A percentile compares a stretch with the other conserved stretches of the same genome.
Evolutionary conservation across 1,140 invertebrate genomes (phyloP).

Genomic region (Drosophila pseudoobscura): DNA sequence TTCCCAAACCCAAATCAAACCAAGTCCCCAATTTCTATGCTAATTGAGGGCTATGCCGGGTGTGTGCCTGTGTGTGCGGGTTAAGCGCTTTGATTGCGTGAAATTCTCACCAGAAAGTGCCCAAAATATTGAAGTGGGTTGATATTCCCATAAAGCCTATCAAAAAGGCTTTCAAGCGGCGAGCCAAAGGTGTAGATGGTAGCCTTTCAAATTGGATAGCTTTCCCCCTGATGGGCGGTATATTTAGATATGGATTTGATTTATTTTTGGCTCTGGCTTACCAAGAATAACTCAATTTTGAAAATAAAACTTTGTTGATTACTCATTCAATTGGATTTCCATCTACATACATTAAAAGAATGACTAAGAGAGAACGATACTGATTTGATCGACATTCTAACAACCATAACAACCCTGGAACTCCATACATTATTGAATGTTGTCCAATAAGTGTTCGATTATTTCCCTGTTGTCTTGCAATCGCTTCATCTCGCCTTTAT

Average conservation of each 20-base stretch:
- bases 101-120: constrained; percentile 28
- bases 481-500: too few species aligned
- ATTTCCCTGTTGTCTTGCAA: not conserved
- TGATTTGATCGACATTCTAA: too few species aligned
- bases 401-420: not conserved
- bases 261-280: constrained; percentile 3
- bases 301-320: too few species aligned
- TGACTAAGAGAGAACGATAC: too few species aligned
- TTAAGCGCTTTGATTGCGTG: constrained; percentile 38
- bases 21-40: constrained; percentile 71
- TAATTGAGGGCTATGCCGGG: constrained; percentile 57
- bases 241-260: too few species aligned
- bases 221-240: too few species aligned
- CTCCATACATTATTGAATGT: not conserved
- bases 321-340: too few species aligned
- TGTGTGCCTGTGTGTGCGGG: constrained; percentile 11
- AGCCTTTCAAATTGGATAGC: not conserved
- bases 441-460: constrained; percentile 27
- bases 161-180: constrained; percentile 27
- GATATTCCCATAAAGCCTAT: not conserved
- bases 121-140: constrained; percentile 42
- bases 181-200: not conserved
- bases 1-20: constrained; percentile 58
- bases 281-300: not conserved
- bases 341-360: too few species aligned